A percentile compares a stretch with the other conserved stretches of the same genome.
Evolutionary conservation across 37 sponge, comb jelly and placozoan genomes (phyloP).

Genomic region (Ephydatia muelleri): DNA sequence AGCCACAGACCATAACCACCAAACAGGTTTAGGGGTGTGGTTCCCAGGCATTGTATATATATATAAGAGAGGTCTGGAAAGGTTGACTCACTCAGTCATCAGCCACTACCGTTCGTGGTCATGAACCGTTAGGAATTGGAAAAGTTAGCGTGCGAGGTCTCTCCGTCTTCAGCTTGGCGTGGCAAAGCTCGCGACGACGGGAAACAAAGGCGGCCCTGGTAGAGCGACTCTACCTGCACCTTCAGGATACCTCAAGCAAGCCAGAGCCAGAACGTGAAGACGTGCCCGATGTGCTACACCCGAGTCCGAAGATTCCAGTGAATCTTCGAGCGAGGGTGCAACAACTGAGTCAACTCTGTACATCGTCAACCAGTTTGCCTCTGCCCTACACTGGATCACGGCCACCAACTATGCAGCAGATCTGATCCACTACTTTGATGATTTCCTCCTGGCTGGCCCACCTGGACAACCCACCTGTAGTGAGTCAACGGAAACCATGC

Average conservation of each 20-base stretch:
- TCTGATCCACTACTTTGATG: constrained; percentile 24
- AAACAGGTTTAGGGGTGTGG: background rate
- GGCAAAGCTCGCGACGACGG: too few species aligned
- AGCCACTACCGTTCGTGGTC: background rate
- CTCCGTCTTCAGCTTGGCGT: background rate
- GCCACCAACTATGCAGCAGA: background rate
- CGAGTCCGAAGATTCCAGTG: too few species aligned
- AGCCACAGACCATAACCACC: too few species aligned
- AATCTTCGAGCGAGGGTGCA: too few species aligned
- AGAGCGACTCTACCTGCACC: too few species aligned
- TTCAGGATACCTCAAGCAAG: too few species aligned
- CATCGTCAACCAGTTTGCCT: constrained; percentile 17
- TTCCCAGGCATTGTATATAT: background rate
- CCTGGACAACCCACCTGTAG: too few species aligned
- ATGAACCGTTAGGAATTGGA: background rate
- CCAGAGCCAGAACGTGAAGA: too few species aligned
- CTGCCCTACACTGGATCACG: constrained; percentile 17
- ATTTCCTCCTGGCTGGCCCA: too few species aligned
- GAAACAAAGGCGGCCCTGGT: too few species aligned
- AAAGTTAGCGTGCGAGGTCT: background rate
- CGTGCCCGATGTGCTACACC: too few species aligned
- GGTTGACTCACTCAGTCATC: background rate
- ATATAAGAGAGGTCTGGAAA: background rate
- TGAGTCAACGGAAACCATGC: too few species aligned
- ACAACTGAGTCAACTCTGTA: background rate